Evolutionary conservation across 92 coral and sea anemone genomes (phyloP).

Genomic region (Ricordea florida): DNA sequence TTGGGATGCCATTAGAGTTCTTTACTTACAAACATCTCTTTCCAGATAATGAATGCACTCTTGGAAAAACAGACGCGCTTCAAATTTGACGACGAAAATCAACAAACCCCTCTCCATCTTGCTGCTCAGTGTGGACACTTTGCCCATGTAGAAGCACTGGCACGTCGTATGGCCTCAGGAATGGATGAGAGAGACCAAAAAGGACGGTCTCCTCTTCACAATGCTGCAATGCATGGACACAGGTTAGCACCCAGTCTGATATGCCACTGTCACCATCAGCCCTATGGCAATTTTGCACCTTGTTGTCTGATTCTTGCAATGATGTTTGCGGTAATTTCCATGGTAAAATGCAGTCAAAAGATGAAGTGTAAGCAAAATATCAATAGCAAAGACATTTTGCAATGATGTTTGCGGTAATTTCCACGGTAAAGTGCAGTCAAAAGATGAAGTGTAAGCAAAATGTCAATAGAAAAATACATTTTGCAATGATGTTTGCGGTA

Average conservation of each 20-base stretch:
- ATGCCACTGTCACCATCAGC: no score
- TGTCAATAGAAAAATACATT: no score
- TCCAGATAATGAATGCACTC: constrained; percentile 68
- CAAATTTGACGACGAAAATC: constrained; percentile 77
- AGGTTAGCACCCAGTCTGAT: constrained; percentile 57
- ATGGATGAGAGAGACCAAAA: constrained; percentile 77
- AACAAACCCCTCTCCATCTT: constrained; percentile 77
- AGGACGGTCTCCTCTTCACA: constrained; percentile 74
- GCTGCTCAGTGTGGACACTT: constrained; percentile 75
- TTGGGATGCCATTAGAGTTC: no score
- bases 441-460: no score
- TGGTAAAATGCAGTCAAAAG: no score
- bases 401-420: no score
- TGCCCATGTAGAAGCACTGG: constrained; percentile 76
- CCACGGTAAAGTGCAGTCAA: no score
- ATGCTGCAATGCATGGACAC: constrained; percentile 74
- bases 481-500: no score
- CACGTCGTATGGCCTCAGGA: constrained; percentile 69
- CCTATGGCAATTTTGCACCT: not conserved
- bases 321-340: no score
- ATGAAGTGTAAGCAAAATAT: no score
- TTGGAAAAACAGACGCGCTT: constrained; percentile 57
- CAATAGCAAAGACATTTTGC: no score
- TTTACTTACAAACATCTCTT: no score
- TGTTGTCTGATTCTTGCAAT: not conserved